Evolutionary conservation across 2,888 invertebrate genomes (phyloP), one percentile per base, ranked within the genome.

Genomic region (Aspidapion aeneum): DNA sequence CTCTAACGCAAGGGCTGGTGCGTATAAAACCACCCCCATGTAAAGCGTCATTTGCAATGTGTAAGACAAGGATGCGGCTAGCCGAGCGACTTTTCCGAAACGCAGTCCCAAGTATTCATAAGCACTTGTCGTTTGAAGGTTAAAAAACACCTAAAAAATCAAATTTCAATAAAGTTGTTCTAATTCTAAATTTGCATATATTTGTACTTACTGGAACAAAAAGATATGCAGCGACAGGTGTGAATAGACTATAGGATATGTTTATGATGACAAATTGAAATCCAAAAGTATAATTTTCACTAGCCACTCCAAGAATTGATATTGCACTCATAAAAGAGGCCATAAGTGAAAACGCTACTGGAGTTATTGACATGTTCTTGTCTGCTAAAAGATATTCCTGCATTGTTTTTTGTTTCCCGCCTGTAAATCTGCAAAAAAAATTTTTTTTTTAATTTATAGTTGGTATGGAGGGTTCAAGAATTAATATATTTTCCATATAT

Each of bases 311-410:
- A n/a, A 96, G 82, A 51, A 96, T 78, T 0, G 94, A 93, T 60
- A 96, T 87, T 35, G 95, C 93, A 0, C 95, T 95, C 90, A 96
- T 93, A 77, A 95, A 95, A 51, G 94, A 93, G n/a, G 94, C 94
- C 90, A 95, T 93, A 63, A 96, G 79, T 1, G 94, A 94, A 68
- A 95, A 91, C 2, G 94, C 90, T 0, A 96, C 93, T 0, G 95
- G 93, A 5, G 83, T 77, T 70, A 91, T 83, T 3, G 90, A 86
- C 90, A 95, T 91, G 67, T 89, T 90, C 63, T 87, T 86, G 75
- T 93, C 88, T 0, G 93, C 96, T 61, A 93, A 78, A 64, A 96
- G 84, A 75, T 92, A 96, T 79, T 94, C 94, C 88, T 91, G 86
- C 62, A 90, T 88, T 1, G 94, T 94, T 80, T 87, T 90, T 77